phyloP scores from a whole-genome alignment of 2,888 invertebrate genomes.

The Blera fallax region DNA sequence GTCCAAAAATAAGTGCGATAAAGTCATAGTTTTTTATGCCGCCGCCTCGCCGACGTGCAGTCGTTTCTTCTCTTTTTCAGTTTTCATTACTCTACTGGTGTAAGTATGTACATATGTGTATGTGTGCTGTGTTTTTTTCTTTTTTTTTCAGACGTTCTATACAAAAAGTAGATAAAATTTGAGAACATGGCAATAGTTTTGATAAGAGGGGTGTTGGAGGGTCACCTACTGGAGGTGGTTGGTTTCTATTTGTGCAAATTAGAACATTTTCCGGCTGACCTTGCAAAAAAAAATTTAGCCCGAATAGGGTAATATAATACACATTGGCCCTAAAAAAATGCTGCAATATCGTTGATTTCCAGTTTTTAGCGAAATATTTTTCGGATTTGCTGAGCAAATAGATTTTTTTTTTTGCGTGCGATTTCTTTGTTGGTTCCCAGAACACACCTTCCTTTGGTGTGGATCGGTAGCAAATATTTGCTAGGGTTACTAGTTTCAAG shows the following conservation, averaged over 20 bases:
- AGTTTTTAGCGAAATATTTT: constrained; percentile 38
- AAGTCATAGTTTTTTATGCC: constrained; percentile 72
- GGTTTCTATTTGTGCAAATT: constrained; percentile 58
- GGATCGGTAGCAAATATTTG: constrained; percentile 17
- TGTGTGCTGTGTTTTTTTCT: constrained; percentile 10
- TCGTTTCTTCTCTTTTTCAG: constrained; percentile 35
- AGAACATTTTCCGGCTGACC: constrained; percentile 65
- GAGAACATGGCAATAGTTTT: constrained; percentile 66
- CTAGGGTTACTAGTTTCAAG: constrained; percentile 29
- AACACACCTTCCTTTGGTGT: background rate
- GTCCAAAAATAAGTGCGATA: constrained; percentile 73
- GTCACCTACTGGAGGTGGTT: background rate
- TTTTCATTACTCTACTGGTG: constrained; percentile 19
- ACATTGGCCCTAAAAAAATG: constrained; percentile 28
- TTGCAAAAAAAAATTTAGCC: background rate
- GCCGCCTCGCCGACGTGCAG: constrained; percentile 43
- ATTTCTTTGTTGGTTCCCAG: background rate
- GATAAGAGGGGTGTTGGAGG: background rate
- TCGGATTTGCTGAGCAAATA: constrained; percentile 27
- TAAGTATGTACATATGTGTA: constrained; percentile 3
- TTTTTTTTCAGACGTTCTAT: background rate
- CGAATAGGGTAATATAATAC: constrained; percentile 34
- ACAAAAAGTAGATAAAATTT: constrained; percentile 50
- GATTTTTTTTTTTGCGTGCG: background rate
- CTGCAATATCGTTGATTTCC: constrained; percentile 47